Percentiles rank a stretch among this genome's conserved stretches.
Conservation (phyloP, 1,140 invertebrate species). For the Metopolophium dirhodum region DNA sequence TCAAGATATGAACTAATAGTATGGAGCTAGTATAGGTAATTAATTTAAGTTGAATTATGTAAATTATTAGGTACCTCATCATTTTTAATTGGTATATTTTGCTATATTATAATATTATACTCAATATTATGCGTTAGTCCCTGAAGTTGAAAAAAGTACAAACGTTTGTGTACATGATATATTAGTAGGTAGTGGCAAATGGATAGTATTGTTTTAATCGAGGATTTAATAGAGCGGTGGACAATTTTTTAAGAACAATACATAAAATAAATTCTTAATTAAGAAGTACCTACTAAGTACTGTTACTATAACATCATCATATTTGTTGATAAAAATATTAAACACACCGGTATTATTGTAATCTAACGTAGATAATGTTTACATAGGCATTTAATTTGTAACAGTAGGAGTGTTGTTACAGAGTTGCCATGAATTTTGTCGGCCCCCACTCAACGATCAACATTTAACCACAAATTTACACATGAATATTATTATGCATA, state of each 20-base stretch:
- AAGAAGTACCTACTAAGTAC: background rate
- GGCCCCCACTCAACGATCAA: background rate
- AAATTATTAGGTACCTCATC: no score
- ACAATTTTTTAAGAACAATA: background rate
- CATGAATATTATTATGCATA: background rate
- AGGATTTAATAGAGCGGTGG: background rate
- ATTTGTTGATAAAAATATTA: background rate
- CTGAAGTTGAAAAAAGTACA: no score
- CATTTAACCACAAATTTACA: background rate
- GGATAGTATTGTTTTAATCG: background rate
- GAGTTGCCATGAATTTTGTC: background rate
- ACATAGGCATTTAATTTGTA: background rate
- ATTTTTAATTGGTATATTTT: no score
- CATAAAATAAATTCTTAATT: background rate
- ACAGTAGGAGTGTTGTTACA: background rate
- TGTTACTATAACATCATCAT: background rate
- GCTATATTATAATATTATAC: no score
- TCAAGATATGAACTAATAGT: no score
- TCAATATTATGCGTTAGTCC: no score
- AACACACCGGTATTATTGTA: background rate
- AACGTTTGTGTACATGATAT: background rate
- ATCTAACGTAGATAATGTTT: conserved; percentile 5
- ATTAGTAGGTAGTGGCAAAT: background rate
- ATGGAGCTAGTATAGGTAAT: no score
- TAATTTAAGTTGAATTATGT: no score